Conservation (phyloP, 2,888 invertebrate species). For the Flabesymbios commensalis region DNA sequence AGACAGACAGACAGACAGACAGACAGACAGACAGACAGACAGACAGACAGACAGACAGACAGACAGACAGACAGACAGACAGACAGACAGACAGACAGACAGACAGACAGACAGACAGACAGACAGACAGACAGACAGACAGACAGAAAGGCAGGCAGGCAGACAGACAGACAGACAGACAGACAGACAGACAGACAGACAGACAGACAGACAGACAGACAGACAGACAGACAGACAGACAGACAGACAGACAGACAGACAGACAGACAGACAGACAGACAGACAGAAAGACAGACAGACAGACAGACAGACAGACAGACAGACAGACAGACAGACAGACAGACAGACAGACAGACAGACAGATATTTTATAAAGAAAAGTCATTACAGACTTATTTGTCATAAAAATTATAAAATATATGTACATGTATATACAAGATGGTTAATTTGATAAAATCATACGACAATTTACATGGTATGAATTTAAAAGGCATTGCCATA, state of each 20-base stretch:
- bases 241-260: not conserved
- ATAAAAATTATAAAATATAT: too few species aligned
- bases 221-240: constrained; percentile 5
- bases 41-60: not conserved
- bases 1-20: not conserved
- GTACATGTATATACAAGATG: too few species aligned
- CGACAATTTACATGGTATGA: too few species aligned
- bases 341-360: too few species aligned
- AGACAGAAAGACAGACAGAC: not conserved
- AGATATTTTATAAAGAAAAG: too few species aligned
- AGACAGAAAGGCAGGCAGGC: not conserved
- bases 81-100: constrained; percentile 1
- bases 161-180: constrained; percentile 3
- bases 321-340: not conserved
- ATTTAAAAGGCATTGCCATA: too few species aligned
- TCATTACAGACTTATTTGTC: too few species aligned
- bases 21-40: constrained; percentile 3
- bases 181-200: not conserved
- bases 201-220: not conserved
- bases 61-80: not conserved
- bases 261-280: not conserved
- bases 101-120: constrained; percentile 3
- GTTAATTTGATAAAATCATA: too few species aligned
- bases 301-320: constrained; percentile 3
- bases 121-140: not conserved